Conservation (phyloP, 2,888 invertebrate genomes). For the Parnassius glacialis region DNA sequence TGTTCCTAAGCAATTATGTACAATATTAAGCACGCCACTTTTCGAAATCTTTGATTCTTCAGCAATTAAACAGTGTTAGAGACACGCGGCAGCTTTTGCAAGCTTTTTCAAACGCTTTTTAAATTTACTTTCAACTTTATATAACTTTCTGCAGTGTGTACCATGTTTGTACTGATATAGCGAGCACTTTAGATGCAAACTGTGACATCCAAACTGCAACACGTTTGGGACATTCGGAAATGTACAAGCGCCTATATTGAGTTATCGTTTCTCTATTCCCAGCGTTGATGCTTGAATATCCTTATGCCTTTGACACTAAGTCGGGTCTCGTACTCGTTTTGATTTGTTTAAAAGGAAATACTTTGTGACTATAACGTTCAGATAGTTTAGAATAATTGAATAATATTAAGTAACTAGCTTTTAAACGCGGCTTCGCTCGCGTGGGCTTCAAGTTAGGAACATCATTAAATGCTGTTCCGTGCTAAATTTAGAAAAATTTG, state of each 20-base stretch:
- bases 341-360: constrained; percentile 2
- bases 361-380: not conserved
- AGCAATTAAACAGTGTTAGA: too few species aligned
- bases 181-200: constrained; percentile 70
- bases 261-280: constrained; percentile 46
- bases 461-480: too few species aligned
- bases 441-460: too few species aligned
- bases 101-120: not conserved
- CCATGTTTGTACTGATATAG: constrained; percentile 4
- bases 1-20: too few species aligned
- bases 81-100: too few species aligned
- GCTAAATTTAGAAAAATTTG: too few species aligned
- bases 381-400: too few species aligned
- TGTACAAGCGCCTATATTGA: constrained; percentile 53
- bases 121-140: constrained; percentile 15
- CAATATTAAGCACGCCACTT: too few species aligned
- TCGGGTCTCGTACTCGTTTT: constrained; percentile 1
- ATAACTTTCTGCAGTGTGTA: constrained; percentile 11
- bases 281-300: constrained; percentile 42
- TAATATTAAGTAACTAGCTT: too few species aligned
- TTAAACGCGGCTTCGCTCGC: too few species aligned
- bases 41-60: too few species aligned
- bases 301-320: constrained; percentile 42
- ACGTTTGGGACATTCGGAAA: constrained; percentile 48
- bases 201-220: constrained; percentile 54